Base-by-base conservation (phyloP, 2,797 vertebrate species). In the Enteromius fasciolatus region DNA sequence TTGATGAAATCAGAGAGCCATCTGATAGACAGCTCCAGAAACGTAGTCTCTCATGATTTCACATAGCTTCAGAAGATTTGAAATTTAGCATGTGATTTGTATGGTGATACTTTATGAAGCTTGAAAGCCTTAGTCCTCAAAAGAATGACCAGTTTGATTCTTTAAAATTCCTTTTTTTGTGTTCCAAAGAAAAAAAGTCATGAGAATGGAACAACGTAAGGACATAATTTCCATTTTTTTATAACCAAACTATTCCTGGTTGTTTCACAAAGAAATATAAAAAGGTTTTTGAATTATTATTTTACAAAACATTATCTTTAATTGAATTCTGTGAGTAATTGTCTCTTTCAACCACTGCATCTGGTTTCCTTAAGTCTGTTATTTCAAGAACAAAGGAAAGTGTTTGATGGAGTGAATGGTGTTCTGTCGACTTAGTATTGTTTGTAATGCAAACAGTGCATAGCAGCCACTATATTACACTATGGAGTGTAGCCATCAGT, bases 341-440 rank as follows among this genome's bases (percentile, higher is more conserved):
- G 85, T 91, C 25, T 50, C 63, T 39, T 81, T 76, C 84, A 89
- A 90, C 88, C 83, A 54, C 69, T 23, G 64, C 64, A 76, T 88
- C 87, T 84, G 25, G 85, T 87, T 87, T 90, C 90, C 86, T 81
- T 70, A 66, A 85, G 86, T 89, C 79, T 69, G 85, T 88, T 91
- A 86, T 92, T 93, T 91, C 87, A 92, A 89, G 85, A 12, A 66
- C 77, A 88, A 83, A 89, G 87, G 86, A 88, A 87, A 89, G 81
- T 74, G 64, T 86, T 89, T 89, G 90, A 92, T 90, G 89, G 88
- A 91, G 85, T 90, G 89, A 90, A 92, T 90, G 88, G 85, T 80
- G 76, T 87, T 89, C 87, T 90, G 90, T 92, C 89, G 85, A 86
- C 86, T 90, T 83, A 87, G 86, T 89, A 78, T 92, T 89, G 89